These are phyloP conservation scores for Rhynchonycteris naso DNA, from an alignment of 2,797 vertebrate species.

Conservation along the genomic window DNA sequence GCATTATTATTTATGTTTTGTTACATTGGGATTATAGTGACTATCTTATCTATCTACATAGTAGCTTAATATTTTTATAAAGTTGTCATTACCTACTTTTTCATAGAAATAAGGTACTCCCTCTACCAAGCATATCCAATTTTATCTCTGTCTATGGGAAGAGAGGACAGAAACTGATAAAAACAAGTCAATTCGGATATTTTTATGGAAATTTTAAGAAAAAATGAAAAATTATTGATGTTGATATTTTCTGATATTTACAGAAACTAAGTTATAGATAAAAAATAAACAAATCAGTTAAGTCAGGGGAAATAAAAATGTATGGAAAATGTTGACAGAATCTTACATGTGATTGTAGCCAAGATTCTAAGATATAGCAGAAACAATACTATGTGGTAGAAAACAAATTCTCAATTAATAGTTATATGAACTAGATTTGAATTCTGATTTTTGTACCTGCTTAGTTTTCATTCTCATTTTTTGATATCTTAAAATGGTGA, in stretches of 20 bases:
- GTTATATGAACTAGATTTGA: neutral
- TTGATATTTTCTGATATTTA: neutral
- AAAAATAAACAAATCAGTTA: neutral
- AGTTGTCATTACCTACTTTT: neutral
- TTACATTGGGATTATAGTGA: neutral
- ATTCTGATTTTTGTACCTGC: neutral
- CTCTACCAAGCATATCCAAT: neutral
- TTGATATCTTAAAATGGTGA: neutral
- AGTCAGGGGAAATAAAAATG: neutral
- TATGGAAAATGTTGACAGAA: neutral
- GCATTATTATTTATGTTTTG: neutral
- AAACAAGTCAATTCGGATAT: neutral
- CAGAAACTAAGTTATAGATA: neutral
- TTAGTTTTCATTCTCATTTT: neutral
- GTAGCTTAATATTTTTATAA: neutral
- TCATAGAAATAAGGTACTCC: neutral
- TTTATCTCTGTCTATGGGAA: neutral
- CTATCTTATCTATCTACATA: neutral
- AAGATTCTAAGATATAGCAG: neutral
- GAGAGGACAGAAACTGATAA: neutral
- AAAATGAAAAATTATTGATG: neutral
- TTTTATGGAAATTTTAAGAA: neutral
- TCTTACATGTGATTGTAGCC: neutral
- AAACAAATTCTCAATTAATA: neutral
- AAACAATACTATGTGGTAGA: neutral